Conservation (phyloP, 1,140 invertebrate genomes). For the Gonatopus flavifemur region DNA sequence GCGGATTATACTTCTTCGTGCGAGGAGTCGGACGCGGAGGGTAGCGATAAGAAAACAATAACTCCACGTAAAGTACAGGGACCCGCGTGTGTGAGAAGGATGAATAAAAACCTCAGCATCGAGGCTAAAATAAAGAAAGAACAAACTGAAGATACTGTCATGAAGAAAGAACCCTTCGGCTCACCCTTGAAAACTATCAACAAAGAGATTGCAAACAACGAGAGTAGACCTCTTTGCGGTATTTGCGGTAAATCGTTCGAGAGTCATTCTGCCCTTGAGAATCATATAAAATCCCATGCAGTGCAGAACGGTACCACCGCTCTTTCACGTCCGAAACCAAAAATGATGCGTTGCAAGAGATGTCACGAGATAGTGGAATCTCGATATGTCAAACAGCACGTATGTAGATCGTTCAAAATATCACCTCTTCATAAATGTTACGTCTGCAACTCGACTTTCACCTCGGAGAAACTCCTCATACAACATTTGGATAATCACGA, state of each 20-base stretch:
- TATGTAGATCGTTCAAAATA: conserved; percentile 32
- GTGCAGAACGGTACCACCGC: background rate
- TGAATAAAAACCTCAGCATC: no score
- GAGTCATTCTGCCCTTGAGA: conserved; percentile 33
- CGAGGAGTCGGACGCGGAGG: no score
- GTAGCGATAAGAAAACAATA: no score
- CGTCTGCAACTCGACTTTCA: conserved; percentile 34
- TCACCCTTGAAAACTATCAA: no score
- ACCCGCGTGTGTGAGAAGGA: no score
- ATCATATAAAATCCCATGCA: conserved; percentile 37
- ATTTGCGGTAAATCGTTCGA: conserved; percentile 39
- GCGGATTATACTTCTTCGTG: conserved; percentile 37
- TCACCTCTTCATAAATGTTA: conserved; percentile 34
- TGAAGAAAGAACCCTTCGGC: no score
- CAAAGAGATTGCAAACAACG: background rate
- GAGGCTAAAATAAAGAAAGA: no score
- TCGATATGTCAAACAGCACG: conserved; percentile 42
- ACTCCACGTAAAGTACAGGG: no score
- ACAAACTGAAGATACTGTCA: no score
- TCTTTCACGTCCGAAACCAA: conserved; percentile 18
- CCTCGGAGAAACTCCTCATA: conserved; percentile 31
- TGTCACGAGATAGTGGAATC: conserved; percentile 53
- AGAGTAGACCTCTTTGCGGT: conserved; percentile 38
- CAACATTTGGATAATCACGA: conserved; percentile 32
- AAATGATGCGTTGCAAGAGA: conserved; percentile 51